phyloP scores from a whole-genome alignment of 2,888 invertebrate species.

The Poecilus cupreus region DNA sequence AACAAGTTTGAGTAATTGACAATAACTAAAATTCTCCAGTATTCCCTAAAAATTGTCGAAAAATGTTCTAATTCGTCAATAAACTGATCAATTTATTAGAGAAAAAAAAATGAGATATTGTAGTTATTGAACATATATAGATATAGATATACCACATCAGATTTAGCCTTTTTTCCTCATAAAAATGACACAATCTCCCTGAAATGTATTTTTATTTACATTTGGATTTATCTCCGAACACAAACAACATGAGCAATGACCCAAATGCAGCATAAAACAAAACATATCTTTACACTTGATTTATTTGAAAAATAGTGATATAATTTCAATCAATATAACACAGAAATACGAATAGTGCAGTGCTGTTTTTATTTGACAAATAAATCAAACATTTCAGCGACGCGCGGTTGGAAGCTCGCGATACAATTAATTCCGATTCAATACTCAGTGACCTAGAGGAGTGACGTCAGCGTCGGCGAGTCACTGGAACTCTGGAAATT shows the following conservation, averaged over 20 bases:
- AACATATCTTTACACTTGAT: not conserved
- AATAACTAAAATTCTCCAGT: too few species aligned
- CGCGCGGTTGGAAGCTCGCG: not conserved
- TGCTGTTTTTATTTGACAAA: not conserved
- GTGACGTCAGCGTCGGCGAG: constrained; percentile 19
- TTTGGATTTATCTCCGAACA: too few species aligned
- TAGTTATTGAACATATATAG: too few species aligned
- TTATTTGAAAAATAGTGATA: not conserved
- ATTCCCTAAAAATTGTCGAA: too few species aligned
- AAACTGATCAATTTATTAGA: too few species aligned
- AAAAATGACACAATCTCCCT: too few species aligned
- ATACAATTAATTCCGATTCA: constrained; percentile 27
- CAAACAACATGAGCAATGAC: not conserved
- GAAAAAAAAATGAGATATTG: too few species aligned
- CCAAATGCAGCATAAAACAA: not conserved
- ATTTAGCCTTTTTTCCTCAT: too few species aligned
- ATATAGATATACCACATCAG: too few species aligned
- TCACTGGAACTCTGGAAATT: constrained; percentile 24
- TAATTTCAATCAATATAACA: not conserved
- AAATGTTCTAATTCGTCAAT: too few species aligned
- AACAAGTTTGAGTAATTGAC: too few species aligned
- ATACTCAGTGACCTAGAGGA: constrained; percentile 17
- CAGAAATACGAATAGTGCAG: not conserved
- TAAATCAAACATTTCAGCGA: not conserved
- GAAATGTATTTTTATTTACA: too few species aligned